Conservation (phyloP, 2,797 vertebrate species). For the Chelon labrosus region DNA sequence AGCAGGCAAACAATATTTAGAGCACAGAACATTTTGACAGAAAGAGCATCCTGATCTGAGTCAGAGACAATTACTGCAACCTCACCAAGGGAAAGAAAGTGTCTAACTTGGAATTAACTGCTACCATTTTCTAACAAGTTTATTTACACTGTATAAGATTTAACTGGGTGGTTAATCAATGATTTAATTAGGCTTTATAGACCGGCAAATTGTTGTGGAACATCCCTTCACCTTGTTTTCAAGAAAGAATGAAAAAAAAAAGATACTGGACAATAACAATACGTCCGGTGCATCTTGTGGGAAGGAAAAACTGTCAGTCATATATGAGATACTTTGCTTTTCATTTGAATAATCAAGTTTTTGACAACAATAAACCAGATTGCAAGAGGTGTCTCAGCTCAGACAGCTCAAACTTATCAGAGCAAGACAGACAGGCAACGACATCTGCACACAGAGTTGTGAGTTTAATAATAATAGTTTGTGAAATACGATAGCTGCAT, state of each 20-base stretch:
- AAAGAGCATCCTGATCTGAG: conserved; percentile 39
- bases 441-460: too few species aligned
- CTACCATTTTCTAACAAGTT: conserved; percentile 3
- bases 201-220: not conserved
- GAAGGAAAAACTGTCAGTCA: too few species aligned
- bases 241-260: not conserved
- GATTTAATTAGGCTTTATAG: not conserved
- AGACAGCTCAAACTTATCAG: too few species aligned
- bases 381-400: too few species aligned
- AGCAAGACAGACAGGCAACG: too few species aligned
- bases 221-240: not conserved
- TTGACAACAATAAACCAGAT: too few species aligned
- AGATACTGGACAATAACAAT: too few species aligned
- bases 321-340: too few species aligned
- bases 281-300: too few species aligned
- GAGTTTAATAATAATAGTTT: too few species aligned
- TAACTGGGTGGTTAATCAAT: not conserved
- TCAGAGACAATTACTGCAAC: conserved; percentile 38
- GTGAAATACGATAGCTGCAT: too few species aligned
- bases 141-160: conserved; percentile 4
- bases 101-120: conserved; percentile 39
- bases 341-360: too few species aligned
- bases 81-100: conserved; percentile 9
- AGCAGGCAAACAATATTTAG: conserved; percentile 22
- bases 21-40: conserved; percentile 24